phyloP scores from a whole-genome alignment of 2,888 invertebrate genomes.

The Ectemnius cavifrons region DNA sequence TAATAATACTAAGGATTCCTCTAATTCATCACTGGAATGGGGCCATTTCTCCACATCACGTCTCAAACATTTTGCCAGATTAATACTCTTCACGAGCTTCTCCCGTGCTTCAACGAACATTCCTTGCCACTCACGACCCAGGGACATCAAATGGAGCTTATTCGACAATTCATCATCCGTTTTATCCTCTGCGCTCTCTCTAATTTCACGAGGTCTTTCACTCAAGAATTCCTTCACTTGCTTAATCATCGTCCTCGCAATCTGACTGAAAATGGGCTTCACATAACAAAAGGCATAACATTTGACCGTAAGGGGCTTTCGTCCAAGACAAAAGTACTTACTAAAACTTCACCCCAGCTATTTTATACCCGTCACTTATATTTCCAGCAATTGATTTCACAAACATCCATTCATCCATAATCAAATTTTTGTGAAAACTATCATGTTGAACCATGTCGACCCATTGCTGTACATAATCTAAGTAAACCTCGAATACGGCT shows the following conservation, averaged over 20 bases:
- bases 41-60: constrained; percentile 83
- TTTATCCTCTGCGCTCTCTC: constrained; percentile 59
- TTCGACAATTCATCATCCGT: constrained; percentile 62
- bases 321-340: constrained; percentile 68
- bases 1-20: constrained; percentile 82
- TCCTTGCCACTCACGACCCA: constrained; percentile 89
- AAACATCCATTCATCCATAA: constrained; percentile 94
- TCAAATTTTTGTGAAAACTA: constrained; percentile 84
- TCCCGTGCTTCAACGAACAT: constrained; percentile 89
- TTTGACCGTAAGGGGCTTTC: no score
- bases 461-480: constrained; percentile 92
- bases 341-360: constrained; percentile 89
- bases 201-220: constrained; percentile 74
- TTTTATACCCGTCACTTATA: constrained; percentile 85
- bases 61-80: constrained; percentile 88
- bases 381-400: constrained; percentile 88
- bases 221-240: constrained; percentile 79
- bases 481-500: constrained; percentile 88
- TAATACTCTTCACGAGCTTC: constrained; percentile 87
- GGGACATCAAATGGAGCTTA: constrained; percentile 80
- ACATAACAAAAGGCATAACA: not conserved
- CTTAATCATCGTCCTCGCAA: constrained; percentile 79
- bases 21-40: constrained; percentile 80
- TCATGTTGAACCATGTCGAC: constrained; percentile 84
- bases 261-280: constrained; percentile 75